phyloP scores from a whole-genome alignment of 2,113 vertebrate species.

The Rhinogobius similis region DNA sequence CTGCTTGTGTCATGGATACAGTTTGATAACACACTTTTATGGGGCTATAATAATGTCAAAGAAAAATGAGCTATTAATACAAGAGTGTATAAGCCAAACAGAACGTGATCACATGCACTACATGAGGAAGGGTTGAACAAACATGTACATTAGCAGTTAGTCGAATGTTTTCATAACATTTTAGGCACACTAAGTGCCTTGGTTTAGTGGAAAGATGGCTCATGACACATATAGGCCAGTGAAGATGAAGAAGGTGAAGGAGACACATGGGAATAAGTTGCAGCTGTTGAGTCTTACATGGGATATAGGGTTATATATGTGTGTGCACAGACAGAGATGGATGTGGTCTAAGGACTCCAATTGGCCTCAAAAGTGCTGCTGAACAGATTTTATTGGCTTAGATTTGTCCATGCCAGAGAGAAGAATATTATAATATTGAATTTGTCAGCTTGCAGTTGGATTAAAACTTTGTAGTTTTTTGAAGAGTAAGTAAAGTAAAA shows the following conservation, averaged over 20 bases:
- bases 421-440: background rate
- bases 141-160: conserved; percentile 5
- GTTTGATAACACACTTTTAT: background rate
- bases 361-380: background rate
- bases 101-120: conserved; percentile 27
- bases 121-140: background rate
- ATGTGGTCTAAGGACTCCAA: conserved; percentile 34
- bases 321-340: conserved; percentile 30
- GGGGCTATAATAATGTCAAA: background rate
- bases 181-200: conserved; percentile 20
- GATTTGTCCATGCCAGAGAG: background rate
- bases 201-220: conserved; percentile 35
- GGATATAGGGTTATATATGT: conserved; percentile 23
- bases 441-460: background rate
- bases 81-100: conserved; percentile 7
- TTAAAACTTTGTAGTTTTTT: background rate
- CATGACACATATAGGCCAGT: conserved; percentile 37
- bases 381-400: background rate
- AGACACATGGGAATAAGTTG: conserved; percentile 44
- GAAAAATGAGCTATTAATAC: conserved; percentile 15
- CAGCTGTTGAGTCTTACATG: conserved; percentile 58
- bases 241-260: conserved; percentile 38
- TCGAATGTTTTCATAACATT: conserved; percentile 20
- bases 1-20: conserved; percentile 22
- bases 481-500: background rate